Percentiles rank a stretch among this genome's conserved stretches.
These are phyloP conservation scores for Corydoras sp. DNA, from an alignment of 2,113 vertebrate genomes.

Conservation along the genomic window DNA sequence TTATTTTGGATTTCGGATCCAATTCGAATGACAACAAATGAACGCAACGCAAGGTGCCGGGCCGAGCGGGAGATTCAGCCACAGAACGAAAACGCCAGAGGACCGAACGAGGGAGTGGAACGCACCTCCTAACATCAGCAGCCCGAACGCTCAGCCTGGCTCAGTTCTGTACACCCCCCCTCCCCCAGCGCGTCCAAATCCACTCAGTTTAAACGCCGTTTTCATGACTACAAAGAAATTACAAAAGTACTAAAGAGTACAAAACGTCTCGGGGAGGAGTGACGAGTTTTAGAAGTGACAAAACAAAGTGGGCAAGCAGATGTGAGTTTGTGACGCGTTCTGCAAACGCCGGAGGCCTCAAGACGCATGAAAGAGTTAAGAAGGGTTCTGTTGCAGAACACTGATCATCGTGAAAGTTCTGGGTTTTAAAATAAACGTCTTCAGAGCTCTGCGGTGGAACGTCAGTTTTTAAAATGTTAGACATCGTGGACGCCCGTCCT, in stretches of 20 bases:
- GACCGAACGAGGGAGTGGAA: constrained; percentile 47
- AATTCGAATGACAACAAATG: constrained; percentile 96
- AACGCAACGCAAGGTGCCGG: constrained; percentile 78
- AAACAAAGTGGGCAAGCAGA: constrained; percentile 72
- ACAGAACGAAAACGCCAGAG: constrained; percentile 68
- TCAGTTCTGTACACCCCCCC: constrained; percentile 76
- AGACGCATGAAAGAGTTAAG: too few species aligned
- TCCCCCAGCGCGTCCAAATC: constrained; percentile 74
- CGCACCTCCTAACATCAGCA: constrained; percentile 70
- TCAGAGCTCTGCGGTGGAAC: too few species aligned
- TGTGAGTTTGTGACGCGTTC: constrained; percentile 25
- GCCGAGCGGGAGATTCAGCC: constrained; percentile 66
- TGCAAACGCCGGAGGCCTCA: too few species aligned
- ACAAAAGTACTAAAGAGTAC: constrained; percentile 91
- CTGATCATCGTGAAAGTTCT: too few species aligned
- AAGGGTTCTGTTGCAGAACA: too few species aligned
- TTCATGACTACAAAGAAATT: constrained; percentile 90
- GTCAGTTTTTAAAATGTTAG: too few species aligned
- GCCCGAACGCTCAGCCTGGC: constrained; percentile 80
- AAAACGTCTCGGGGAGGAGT: constrained; percentile 76
- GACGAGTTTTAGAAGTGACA: constrained; percentile 62
- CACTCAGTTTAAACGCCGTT: constrained; percentile 64
- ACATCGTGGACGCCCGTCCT: too few species aligned
- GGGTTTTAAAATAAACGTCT: too few species aligned
- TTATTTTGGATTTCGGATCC: constrained; percentile 99